A percentile compares a stretch with the other conserved stretches of the same genome.
phyloP scores from a whole-genome alignment of 2,797 vertebrate genomes.

The Momotus momota region DNA sequence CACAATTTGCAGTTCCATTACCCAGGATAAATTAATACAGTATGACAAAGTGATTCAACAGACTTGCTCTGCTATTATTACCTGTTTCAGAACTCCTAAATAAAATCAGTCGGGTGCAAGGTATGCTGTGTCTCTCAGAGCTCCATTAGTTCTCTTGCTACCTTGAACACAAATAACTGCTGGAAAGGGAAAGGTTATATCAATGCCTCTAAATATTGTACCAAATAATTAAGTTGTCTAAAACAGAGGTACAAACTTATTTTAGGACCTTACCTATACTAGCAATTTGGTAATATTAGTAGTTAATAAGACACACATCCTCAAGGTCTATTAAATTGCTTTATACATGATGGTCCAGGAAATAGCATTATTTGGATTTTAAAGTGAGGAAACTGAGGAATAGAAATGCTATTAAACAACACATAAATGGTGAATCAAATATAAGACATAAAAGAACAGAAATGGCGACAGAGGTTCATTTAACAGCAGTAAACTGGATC shows the following conservation, averaged over 20 bases:
- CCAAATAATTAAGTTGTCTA: constrained; percentile 29
- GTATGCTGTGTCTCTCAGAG: background rate
- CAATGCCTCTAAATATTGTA: background rate
- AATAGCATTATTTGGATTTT: constrained; percentile 23
- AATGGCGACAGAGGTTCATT: background rate
- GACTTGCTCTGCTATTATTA: constrained; percentile 61
- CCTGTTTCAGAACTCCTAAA: constrained; percentile 44
- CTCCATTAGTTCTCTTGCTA: background rate
- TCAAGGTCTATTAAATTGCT: background rate
- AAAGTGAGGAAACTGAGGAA: background rate
- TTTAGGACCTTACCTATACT: background rate
- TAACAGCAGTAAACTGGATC: background rate
- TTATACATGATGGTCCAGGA: background rate
- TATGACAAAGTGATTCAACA: constrained; percentile 63
- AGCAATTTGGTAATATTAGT: constrained; percentile 2
- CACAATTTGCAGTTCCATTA: constrained; percentile 67
- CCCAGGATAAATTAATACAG: constrained; percentile 63
- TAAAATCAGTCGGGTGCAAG: constrained; percentile 61
- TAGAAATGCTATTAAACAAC: background rate
- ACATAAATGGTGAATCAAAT: background rate
- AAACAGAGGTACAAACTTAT: background rate
- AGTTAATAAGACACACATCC: background rate
- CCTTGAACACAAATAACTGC: background rate
- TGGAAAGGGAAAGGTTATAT: constrained; percentile 3
- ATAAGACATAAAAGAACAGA: background rate